Percentiles rank a stretch among this genome's conserved stretches.
These are phyloP conservation scores for Dryoscopus gambensis DNA, from an alignment of 2,113 vertebrate species.

Conservation along the genomic window DNA sequence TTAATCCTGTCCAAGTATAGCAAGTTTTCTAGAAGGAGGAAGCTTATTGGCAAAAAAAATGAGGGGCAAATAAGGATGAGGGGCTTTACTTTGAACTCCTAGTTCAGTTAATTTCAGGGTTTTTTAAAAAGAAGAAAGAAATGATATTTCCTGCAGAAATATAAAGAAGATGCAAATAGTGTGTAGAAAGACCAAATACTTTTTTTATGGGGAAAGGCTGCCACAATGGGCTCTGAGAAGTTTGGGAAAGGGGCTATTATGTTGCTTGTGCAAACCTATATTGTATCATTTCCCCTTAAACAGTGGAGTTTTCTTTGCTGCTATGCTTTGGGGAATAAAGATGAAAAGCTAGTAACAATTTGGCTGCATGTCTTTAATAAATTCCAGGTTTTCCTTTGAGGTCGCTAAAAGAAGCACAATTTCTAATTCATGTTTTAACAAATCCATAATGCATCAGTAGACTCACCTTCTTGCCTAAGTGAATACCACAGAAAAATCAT, in stretches of 20 bases:
- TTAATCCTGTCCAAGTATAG: not conserved
- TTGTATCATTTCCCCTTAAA: slow-evolving; percentile 33
- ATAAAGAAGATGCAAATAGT: slow-evolving; percentile 38
- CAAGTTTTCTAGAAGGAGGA: not conserved
- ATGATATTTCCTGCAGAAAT: not conserved
- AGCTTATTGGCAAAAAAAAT: not conserved
- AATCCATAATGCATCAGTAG: slow-evolving; percentile 63
- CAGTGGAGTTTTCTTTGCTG: slow-evolving; percentile 42
- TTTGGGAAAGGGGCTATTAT: slow-evolving; percentile 24
- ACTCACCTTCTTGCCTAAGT: slow-evolving; percentile 35
- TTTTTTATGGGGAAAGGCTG: not conserved
- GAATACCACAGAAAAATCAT: slow-evolving; percentile 34
- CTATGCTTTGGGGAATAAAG: slow-evolving; percentile 49
- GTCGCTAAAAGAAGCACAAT: slow-evolving; percentile 43
- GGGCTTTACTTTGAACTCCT: not conserved
- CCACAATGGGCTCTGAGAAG: not conserved
- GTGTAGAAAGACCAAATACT: slow-evolving; percentile 3
- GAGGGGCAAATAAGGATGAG: not conserved
- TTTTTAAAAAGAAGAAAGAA: not conserved
- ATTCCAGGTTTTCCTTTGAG: slow-evolving; percentile 56
- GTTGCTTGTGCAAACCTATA: not conserved
- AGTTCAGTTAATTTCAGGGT: not conserved
- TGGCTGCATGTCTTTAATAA: slow-evolving; percentile 53
- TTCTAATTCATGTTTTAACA: slow-evolving; percentile 62
- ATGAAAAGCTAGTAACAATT: slow-evolving; percentile 58